phyloP scores from a whole-genome alignment of 2,797 vertebrate species.

The Orestias chungarensis region DNA sequence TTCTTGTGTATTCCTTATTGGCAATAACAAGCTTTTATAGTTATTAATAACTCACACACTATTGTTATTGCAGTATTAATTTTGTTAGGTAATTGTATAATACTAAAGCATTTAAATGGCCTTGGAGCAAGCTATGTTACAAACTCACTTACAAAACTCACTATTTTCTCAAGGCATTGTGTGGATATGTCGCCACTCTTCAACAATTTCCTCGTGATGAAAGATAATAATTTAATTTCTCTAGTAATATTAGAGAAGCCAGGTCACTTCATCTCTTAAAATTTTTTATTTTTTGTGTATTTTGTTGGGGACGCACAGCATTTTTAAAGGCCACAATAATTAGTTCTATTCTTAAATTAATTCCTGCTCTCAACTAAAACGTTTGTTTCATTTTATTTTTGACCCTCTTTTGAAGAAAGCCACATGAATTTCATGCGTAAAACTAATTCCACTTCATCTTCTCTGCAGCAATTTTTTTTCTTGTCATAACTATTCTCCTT shows the following conservation, averaged over 20 bases:
- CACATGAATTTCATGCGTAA: constrained; percentile 5
- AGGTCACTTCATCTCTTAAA: too few relatives aligned
- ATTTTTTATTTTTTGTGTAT: neutral
- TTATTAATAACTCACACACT: neutral
- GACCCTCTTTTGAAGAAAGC: neutral
- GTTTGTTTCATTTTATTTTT: constrained; percentile 5
- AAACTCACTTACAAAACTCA: neutral
- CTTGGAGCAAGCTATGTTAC: neutral
- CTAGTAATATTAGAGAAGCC: neutral
- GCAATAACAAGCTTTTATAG: neutral
- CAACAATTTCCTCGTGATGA: neutral
- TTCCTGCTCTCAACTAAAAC: constrained; percentile 6
- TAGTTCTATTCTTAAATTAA: neutral
- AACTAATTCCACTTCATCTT: neutral
- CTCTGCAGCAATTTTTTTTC: constrained; percentile 18
- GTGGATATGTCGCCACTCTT: neutral
- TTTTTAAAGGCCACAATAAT: neutral
- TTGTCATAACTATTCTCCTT: constrained; percentile 18
- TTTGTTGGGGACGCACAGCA: neutral
- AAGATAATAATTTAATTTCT: neutral
- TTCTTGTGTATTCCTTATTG: neutral
- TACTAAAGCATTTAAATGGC: neutral
- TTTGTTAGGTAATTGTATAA: neutral
- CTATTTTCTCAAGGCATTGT: neutral
- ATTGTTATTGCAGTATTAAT: neutral